Evolutionary conservation across 2,888 invertebrate genomes (phyloP), one percentile per base, ranked within the genome.

Genomic region (Agriopis leucophaearia): DNA sequence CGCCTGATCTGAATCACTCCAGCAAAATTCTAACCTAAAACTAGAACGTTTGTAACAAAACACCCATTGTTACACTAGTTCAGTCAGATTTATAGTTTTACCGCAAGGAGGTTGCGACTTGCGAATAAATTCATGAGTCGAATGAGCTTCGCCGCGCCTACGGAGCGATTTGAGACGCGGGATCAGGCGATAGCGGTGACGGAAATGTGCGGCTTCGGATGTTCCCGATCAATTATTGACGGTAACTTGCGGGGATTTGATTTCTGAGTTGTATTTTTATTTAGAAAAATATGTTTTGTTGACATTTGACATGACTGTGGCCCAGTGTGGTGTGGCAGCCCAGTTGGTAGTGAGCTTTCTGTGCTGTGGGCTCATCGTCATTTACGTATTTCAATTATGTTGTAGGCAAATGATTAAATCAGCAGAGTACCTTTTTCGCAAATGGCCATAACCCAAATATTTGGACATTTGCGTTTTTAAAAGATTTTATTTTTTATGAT

Each of bases 71-170:
- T 44, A 60, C 60, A 56, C 59, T 55, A 68, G 59, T 69, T 65
- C 65, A 47, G 66, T 44, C 70, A 64, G 70, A 69, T 63, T 73
- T 70, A 77, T 69, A 75, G 73, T 80, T 74, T 77, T 77, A 77
- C 76, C 75, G 75, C 78, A 71, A 72, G 66, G 69, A 73, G 74
- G 72, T 74, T 73, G 72, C 67, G 76, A 79, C 81, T 80, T 76
- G 78, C 80, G 85, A 86, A 88, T 86, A 83, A 82, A 88, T 86
- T 87, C 84, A 86, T 85, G 83, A 79, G 78, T 64, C 77, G 83
- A 87, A 86, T 88, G 84, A 83, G 80, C 78, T 81, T 77, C 77
- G 78, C 72, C 75, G 72, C 77, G 76, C 78, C 79, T 79, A 79
- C 81, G 79, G 78, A 79, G 80, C 82, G 81, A 87, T 87, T 85